Evolutionary conservation across 2,888 invertebrate species (phyloP), one percentile per base, ranked within the genome.

Genomic region (Epinotia nisella): DNA sequence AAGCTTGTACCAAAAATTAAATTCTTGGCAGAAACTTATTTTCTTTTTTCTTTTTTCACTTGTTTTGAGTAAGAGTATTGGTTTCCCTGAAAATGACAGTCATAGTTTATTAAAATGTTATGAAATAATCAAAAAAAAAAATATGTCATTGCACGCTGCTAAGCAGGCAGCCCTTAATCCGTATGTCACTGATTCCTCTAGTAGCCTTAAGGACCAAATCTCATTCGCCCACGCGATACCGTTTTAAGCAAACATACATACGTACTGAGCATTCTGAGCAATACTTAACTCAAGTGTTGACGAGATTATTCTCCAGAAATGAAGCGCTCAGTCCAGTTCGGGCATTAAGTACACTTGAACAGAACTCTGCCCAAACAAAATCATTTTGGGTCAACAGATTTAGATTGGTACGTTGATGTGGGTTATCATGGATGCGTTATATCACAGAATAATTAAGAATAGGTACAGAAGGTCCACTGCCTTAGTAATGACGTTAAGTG

Each of bases 301-400:
- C 51, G 59, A 73, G 73, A 73, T 73, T 69, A 69, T 73, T 73
- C 73, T 68, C 70, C 51, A 65, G 75, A 76, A 76, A 75, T 75
- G 76, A 75, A 75, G 76, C 76, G 74, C 66, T 72, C 74, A 75
- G 74, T 71, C 74, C 65, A 75, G 67, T 76, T 75, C 58, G 68
- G 58, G 68, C 64, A 68, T 71, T 51, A 24, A 71, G 71, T 24
- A 24, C 69, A 68, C 72, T 65, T 60, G 61, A 68, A 64, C 13
- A 49, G 49, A 49, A 53, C 75, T 45, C 70, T 60, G 70, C 56
- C 64, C 68, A 74, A 71, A 75, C 70, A 69, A 65, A 75, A 67
- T 66, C 61, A 66, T 71, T 69, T 67, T 72, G 74, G 76, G 76
- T 76, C 76, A 76, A 75, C 69, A 73, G 73, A 73, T 73, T 73